Evolutionary conservation across 2,797 vertebrate genomes (phyloP).

Genomic region (Gorsachius magnificus): DNA sequence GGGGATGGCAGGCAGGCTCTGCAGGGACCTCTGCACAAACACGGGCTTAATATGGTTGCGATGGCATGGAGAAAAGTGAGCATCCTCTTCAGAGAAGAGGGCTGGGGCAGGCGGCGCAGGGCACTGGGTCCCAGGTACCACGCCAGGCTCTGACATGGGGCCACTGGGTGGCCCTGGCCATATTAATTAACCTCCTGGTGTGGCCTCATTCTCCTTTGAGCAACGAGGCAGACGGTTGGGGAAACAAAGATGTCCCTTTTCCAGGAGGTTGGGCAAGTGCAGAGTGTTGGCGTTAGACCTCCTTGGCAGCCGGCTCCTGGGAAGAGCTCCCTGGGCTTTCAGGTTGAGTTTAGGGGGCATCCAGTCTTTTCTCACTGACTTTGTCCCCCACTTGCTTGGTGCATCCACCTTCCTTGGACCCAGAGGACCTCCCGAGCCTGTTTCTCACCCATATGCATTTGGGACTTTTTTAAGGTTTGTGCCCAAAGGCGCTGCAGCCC

Average conservation of each 20-base stretch:
- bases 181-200: neutral
- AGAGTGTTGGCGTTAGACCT: neutral
- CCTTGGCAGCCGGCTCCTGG: neutral
- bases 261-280: neutral
- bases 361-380: neutral
- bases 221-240: neutral
- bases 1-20: conserved; percentile 20
- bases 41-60: conserved; percentile 6
- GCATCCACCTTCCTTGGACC: neutral
- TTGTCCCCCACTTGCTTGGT: neutral
- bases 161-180: accelerated
- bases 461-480: neutral
- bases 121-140: neutral
- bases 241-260: neutral
- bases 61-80: neutral
- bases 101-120: accelerated
- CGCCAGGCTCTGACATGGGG: accelerated
- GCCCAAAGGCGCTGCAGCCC: accelerated
- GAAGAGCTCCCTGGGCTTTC: neutral
- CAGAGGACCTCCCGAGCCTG: neutral
- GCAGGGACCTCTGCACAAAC: conserved; percentile 16
- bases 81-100: neutral
- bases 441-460: accelerated
- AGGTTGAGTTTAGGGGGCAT: neutral
- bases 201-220: neutral